Evolutionary conservation across 2,113 vertebrate genomes (phyloP).

Genomic region (Junco hyemalis): DNA sequence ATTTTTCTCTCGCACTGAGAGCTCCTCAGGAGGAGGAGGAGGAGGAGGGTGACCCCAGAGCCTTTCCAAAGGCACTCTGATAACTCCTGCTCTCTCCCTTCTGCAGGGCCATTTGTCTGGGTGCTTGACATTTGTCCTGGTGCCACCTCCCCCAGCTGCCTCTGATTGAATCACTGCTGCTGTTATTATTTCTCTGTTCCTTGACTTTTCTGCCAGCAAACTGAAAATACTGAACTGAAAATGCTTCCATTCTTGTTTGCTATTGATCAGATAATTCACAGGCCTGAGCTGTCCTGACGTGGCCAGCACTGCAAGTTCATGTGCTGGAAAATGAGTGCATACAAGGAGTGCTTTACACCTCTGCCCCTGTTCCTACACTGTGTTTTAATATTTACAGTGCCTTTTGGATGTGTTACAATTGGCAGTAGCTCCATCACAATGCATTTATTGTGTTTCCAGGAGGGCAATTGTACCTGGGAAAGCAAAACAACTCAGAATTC

Average conservation of each 20-base stretch:
- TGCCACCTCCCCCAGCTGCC: neutral
- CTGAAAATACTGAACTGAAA: constrained; percentile 17
- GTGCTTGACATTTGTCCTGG: constrained; percentile 16
- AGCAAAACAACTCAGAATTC: neutral
- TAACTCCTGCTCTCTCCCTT: neutral
- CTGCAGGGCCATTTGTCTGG: neutral
- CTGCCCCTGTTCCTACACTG: neutral
- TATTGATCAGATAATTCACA: constrained; percentile 27
- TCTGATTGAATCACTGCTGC: neutral
- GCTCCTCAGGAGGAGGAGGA: neutral
- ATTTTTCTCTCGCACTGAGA: neutral
- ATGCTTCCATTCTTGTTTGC: neutral
- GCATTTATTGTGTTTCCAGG: neutral
- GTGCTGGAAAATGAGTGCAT: neutral
- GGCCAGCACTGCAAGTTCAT: neutral
- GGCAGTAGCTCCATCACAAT: neutral
- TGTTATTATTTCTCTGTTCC: neutral
- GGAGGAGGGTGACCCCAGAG: neutral
- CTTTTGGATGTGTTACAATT: neutral
- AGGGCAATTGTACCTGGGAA: neutral
- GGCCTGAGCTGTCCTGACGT: neutral
- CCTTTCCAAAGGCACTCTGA: neutral
- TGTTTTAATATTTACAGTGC: neutral
- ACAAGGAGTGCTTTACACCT: neutral
- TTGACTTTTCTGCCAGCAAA: constrained; percentile 8